phyloP scores from a whole-genome alignment of 2,888 invertebrate genomes.

The Lysandra bellargus region DNA sequence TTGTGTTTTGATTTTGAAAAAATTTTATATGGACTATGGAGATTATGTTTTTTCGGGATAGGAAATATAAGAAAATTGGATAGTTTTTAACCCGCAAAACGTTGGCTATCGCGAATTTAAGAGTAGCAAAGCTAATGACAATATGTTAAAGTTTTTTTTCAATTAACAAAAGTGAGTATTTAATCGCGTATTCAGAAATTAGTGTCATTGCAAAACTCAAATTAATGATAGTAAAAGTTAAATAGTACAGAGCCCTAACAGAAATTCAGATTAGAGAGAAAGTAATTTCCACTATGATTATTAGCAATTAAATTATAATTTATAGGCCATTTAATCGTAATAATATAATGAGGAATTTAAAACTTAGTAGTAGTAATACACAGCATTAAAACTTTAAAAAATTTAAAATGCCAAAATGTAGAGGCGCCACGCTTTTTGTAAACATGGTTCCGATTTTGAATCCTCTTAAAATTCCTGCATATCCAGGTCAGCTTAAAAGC shows the following conservation, averaged over 20 bases:
- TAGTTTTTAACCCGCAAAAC: too few relatives aligned
- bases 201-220: neutral
- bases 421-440: neutral
- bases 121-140: neutral
- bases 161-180: neutral
- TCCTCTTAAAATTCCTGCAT: neutral
- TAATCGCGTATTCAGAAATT: neutral
- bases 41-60: too few relatives aligned
- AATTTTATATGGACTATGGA: too few relatives aligned
- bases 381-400: too few relatives aligned
- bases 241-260: neutral
- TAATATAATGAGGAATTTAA: too few relatives aligned
- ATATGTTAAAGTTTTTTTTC: neutral
- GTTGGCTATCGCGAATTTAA: too few relatives aligned
- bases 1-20: too few relatives aligned
- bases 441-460: neutral
- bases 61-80: too few relatives aligned
- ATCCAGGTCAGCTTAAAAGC: neutral
- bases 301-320: neutral
- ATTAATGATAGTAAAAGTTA: neutral
- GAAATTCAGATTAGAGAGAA: neutral
- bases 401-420: neutral
- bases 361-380: too few relatives aligned
- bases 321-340: too few relatives aligned
- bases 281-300: neutral